Evolutionary conservation across 1,140 invertebrate species (phyloP).

Genomic region (Monomorium pharaonis): DNA sequence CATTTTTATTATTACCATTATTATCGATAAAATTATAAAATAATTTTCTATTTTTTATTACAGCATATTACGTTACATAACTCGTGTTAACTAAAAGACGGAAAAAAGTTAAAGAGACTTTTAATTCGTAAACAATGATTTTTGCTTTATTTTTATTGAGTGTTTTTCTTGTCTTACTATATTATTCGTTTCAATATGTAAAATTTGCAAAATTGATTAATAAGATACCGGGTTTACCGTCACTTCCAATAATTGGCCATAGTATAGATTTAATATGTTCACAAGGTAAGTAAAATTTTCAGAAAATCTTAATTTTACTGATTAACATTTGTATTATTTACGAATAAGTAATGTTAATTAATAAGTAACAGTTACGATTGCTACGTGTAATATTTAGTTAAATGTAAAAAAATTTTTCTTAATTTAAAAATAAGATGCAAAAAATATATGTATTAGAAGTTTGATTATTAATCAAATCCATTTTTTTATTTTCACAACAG

Average conservation of each 20-base stretch:
- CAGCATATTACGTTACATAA: background rate
- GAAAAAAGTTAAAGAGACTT: background rate
- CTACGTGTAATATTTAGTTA: background rate
- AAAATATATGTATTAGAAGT: background rate
- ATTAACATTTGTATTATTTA: background rate
- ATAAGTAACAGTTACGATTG: background rate
- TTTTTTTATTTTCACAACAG: background rate
- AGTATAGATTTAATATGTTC: slow-evolving; percentile 70
- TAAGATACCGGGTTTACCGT: slow-evolving; percentile 69
- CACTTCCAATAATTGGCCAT: slow-evolving; percentile 73
- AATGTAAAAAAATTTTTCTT: no score
- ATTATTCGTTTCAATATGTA: slow-evolving; percentile 44
- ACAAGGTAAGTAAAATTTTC: slow-evolving; percentile 2
- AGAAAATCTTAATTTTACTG: background rate
- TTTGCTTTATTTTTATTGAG: background rate
- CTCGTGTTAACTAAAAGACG: background rate
- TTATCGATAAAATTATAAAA: no score
- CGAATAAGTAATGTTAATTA: background rate
- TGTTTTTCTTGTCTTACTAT: background rate
- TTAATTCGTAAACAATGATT: slow-evolving; percentile 37
- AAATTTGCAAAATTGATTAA: slow-evolving; percentile 56
- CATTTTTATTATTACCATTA: no score
- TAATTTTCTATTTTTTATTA: background rate
- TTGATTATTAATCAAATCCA: background rate
- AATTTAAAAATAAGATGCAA: background rate